These are phyloP conservation scores for Araneus ventricosus DNA, from an alignment of 1,140 invertebrate genomes.

Conservation along the genomic window DNA sequence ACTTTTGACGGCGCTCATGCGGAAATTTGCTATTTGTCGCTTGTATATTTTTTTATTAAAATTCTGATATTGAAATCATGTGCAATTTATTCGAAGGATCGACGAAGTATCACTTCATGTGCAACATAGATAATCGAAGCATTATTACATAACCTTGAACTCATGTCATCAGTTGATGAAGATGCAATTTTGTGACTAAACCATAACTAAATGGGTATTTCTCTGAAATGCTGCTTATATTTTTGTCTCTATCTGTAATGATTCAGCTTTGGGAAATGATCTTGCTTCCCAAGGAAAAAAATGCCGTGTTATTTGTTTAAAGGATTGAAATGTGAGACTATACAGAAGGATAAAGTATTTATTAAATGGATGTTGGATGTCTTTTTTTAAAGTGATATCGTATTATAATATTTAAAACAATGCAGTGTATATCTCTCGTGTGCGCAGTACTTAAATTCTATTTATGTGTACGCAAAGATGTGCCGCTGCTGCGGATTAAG, in stretches of 20 bases:
- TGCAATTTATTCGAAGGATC: too few relatives aligned
- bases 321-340: not conserved
- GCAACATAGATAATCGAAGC: too few relatives aligned
- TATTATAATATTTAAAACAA: constrained; percentile 30
- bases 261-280: not conserved
- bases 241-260: not conserved
- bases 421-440: not conserved
- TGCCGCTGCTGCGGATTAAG: not conserved
- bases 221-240: not conserved
- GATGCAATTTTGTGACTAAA: not conserved
- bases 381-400: constrained; percentile 31
- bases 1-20: too few relatives aligned
- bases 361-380: constrained; percentile 27
- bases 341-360: not conserved
- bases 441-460: constrained; percentile 48
- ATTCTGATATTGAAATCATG: too few relatives aligned
- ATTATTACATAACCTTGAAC: not conserved
- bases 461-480: not conserved
- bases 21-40: too few relatives aligned
- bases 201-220: not conserved
- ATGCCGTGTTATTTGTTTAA: not conserved
- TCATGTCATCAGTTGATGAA: not conserved
- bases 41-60: too few relatives aligned
- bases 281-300: not conserved
- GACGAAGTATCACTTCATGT: too few relatives aligned